Conservation (phyloP, 2,113 vertebrate genomes). For the Mustela nigripes region DNA sequence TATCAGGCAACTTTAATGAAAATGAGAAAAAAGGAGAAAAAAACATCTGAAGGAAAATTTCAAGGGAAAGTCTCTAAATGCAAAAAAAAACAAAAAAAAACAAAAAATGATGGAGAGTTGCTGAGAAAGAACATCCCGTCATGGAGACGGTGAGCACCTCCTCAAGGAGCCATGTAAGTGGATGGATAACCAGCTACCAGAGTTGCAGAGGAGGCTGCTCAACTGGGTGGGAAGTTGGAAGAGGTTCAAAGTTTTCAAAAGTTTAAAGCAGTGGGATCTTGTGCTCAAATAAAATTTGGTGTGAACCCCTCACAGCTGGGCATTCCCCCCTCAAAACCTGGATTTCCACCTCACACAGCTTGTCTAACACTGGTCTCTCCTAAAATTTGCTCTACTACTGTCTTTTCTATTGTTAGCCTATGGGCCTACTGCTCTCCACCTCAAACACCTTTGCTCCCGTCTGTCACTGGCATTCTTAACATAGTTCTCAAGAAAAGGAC, state of each 20-base stretch:
- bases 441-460: not conserved
- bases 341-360: not conserved
- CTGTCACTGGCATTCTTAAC: not conserved
- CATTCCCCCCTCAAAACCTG: not conserved
- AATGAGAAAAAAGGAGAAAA: not conserved
- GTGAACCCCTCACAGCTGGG: not conserved
- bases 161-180: not conserved
- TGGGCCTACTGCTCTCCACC: no score
- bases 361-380: not conserved
- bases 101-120: not conserved
- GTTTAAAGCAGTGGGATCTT: not conserved
- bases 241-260: not conserved
- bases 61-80: not conserved
- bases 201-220: not conserved
- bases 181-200: not conserved
- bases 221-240: not conserved
- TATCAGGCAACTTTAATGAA: not conserved
- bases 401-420: not conserved
- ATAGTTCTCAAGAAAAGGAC: not conserved
- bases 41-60: not conserved
- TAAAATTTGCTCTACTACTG: not conserved
- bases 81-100: not conserved
- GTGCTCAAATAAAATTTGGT: not conserved
- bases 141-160: not conserved
- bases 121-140: not conserved